Evolutionary conservation across 2,797 vertebrate species (phyloP), one percentile per base, ranked within the genome.

Genomic region (Falco peregrinus): DNA sequence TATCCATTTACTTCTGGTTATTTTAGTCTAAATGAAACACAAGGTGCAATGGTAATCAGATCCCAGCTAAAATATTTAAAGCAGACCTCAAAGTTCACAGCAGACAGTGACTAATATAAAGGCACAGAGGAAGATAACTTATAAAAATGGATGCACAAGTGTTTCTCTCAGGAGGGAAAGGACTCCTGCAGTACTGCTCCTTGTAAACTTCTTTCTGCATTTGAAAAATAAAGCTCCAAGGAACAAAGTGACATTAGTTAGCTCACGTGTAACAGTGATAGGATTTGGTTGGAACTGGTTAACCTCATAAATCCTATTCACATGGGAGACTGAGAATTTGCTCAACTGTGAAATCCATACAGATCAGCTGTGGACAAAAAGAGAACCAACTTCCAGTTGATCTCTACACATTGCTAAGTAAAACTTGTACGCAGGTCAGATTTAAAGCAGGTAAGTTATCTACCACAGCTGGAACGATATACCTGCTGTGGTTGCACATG

Each of bases 281-380:
- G 88, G 83, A 95, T 96, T 97, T 93, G 84, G 43, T 3, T 94
- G 86, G 76, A 85, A 90, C 4, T 92, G 60, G 88, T 93, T 96
- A 96, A 88, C 89, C 69, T 95, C 81, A 93, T 87, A 96, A 95
- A 96, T 95, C 85, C 86, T 94, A 26, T 88, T 97, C 94, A 95
- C 95, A 83, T 80, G 84, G 84, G 64, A 95, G 74, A 91, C 0
- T 91, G 64, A 84, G 73, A 90, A 76, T 51, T 80, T 94, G 69
- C 75, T 95, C 80, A 94, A 56, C 73, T 73, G 45, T 96, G 88
- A 97, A 97, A 96, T 90, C 59, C 78, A 67, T 59, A 87, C 92
- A 94, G 82, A 95, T 25, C 25, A 84, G 88, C 69, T 89, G 59
- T 39, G 29, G 71, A 89, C 86, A 90, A 79, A 81, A 90, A 67